Base-by-base conservation (phyloP, 2,888 invertebrate species). In the Drosophila colorata region DNA sequence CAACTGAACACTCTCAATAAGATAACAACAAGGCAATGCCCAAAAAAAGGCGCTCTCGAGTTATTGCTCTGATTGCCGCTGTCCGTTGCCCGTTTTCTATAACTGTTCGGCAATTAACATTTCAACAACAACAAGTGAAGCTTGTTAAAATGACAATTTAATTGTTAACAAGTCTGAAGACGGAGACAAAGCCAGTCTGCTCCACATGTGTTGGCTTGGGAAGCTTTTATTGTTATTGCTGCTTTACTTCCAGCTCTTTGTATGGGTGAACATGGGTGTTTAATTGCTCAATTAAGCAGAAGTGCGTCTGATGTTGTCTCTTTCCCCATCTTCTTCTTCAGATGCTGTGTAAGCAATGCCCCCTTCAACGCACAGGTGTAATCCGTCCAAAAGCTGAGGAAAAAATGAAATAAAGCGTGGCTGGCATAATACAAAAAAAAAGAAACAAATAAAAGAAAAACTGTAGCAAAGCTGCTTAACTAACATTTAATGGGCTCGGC, bases 91-190 rank as follows among this genome's bases (percentile, higher is more conserved):
- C 78, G 84, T 88, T 90, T 86, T 77, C 85, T 88, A 89, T 89
- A 90, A 90, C 90, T 89, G 88, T 89, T 84, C 79, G 82, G 78
- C 87, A 90, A 88, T 90, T 89, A 90, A 90, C 90, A 89, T 90
- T 87, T 75, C 63, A 76, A 73, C 74, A 74, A 74, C 74, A 71
- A 69, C 72, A 73, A 88, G 85, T 88, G 79, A 74, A 71, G 90
- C 89, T 87, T 85, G 89, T 87, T 88, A 87, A 90, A 88, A 91
- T 89, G 90, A 90, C 90, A 91, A 90, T 91, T 91, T 90, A 90
- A 91, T 89, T 90, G 90, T 87, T 79, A 83, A 76, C 78, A 78
- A 81, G 68, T 65, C 47, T 66, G 48, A 37, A 60, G 38, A 14
- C 31, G 25, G 52, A 57, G 55, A 40, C 14, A 11, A 43, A 46